phyloP scores from a whole-genome alignment of 2,113 vertebrate species.

The Amphilophus citrinellus region DNA sequence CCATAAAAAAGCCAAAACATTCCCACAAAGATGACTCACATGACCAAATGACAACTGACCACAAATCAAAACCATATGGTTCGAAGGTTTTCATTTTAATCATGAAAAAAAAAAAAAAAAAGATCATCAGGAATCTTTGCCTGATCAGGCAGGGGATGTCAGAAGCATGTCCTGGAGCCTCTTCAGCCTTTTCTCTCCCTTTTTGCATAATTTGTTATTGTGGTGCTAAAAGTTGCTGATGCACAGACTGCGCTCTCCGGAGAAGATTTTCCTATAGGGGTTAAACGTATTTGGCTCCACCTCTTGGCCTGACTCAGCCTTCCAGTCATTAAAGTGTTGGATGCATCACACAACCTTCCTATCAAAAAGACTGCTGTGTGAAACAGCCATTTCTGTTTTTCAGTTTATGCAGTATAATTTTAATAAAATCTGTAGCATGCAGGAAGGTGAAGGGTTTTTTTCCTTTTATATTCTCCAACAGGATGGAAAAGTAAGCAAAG shows the following conservation, averaged over 20 bases:
- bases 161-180: background rate
- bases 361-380: background rate
- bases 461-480: background rate
- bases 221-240: constrained; percentile 2
- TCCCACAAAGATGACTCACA: background rate
- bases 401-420: background rate
- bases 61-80: constrained; percentile 29
- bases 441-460: background rate
- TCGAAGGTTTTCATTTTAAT: constrained; percentile 15
- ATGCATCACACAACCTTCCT: background rate
- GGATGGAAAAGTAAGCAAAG: background rate
- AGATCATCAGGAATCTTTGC: background rate
- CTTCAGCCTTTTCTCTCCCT: background rate
- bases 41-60: constrained; percentile 3
- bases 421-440: background rate
- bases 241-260: background rate
- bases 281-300: background rate
- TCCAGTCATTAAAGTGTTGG: background rate
- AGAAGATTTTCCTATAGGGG: background rate
- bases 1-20: constrained; percentile 5
- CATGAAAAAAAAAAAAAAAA: background rate
- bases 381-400: background rate
- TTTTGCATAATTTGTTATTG: background rate
- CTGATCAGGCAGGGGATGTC: background rate
- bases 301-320: background rate